phyloP scores from a whole-genome alignment of 2,888 invertebrate genomes.

The Amblyjoppa fuscipennis region DNA sequence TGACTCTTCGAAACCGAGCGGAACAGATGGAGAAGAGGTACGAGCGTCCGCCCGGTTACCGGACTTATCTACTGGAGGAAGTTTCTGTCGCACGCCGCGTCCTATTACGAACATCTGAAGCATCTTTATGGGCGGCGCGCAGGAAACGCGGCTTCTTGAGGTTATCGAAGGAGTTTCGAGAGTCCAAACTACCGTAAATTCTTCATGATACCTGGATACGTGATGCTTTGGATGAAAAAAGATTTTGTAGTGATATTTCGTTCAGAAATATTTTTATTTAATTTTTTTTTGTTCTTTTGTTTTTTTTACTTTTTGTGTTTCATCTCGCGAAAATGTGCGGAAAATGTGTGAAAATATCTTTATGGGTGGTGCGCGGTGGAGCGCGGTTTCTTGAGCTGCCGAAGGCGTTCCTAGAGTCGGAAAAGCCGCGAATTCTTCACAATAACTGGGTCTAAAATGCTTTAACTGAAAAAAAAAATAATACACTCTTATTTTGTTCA shows the following conservation, averaged over 20 bases:
- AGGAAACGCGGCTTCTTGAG: neutral
- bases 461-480: neutral
- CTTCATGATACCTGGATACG: neutral
- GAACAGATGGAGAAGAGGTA: slow-evolving; percentile 42
- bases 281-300: too few species aligned
- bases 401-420: slow-evolving; percentile 4
- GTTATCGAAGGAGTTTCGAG: slow-evolving; percentile 21
- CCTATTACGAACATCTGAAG: slow-evolving; percentile 44
- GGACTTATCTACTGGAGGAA: slow-evolving; percentile 45
- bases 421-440: neutral
- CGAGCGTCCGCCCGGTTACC: slow-evolving; percentile 30
- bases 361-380: slow-evolving; percentile 1
- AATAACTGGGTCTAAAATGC: neutral
- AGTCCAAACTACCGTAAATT: slow-evolving; percentile 16
- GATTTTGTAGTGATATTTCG: neutral
- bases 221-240: neutral
- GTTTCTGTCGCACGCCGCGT: slow-evolving; percentile 28
- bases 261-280: neutral
- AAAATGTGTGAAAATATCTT: slow-evolving; percentile 38
- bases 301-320: neutral
- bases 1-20: slow-evolving; percentile 41
- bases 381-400: slow-evolving; percentile 5
- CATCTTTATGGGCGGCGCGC: slow-evolving; percentile 38
- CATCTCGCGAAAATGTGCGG: neutral
- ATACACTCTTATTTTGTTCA: neutral